Percentiles rank a stretch among this genome's conserved stretches.
These are phyloP conservation scores for Periophthalmus magnuspinnatus DNA, from an alignment of 2,797 vertebrate species.

Conservation along the genomic window DNA sequence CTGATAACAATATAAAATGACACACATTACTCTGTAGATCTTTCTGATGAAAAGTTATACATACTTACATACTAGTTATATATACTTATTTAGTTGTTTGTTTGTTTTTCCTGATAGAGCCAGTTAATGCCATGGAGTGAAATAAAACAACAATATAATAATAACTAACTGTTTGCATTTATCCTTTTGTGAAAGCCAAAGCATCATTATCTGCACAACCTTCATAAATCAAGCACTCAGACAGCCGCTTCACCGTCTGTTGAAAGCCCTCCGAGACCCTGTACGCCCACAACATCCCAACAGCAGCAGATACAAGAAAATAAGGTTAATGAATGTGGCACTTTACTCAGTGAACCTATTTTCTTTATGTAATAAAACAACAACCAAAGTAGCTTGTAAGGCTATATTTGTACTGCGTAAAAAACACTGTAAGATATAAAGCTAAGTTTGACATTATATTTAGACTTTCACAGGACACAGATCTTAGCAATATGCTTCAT, in stretches of 20 bases:
- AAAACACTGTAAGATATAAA: background rate
- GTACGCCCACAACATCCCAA: conserved; percentile 5
- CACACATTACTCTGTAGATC: no score
- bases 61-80: no score
- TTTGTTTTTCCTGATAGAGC: no score
- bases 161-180: no score
- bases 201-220: conserved; percentile 8
- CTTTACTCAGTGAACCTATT: background rate
- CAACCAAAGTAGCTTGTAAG: background rate
- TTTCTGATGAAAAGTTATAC: no score
- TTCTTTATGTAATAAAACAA: background rate
- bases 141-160: background rate
- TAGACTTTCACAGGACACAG: background rate
- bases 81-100: no score
- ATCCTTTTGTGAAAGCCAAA: no score
- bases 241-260: conserved; percentile 11
- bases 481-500: background rate
- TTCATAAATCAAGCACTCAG: background rate
- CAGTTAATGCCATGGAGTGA: background rate
- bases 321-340: background rate
- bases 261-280: background rate
- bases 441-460: background rate
- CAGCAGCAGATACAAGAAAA: conserved; percentile 1
- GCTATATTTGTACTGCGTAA: background rate
- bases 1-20: no score